Evolutionary conservation across 2,888 invertebrate species (phyloP), one percentile per base, ranked within the genome.

Genomic region (Amblyteles armatorius): DNA sequence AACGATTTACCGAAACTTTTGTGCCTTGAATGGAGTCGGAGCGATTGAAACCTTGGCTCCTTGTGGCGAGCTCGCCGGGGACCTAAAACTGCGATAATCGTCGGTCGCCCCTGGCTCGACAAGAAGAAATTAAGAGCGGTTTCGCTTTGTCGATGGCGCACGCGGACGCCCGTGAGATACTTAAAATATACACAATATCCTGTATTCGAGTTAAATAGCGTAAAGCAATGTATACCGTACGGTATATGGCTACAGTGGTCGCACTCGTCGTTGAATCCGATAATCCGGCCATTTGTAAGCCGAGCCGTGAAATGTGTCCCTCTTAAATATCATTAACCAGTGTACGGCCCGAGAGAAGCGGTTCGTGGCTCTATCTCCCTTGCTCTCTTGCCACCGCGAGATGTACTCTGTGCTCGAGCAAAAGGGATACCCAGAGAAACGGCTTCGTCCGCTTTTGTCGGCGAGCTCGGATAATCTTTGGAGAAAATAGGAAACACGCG

Each of bases 211-310:
- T 84, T 86, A 84, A 86, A 86, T 79, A 79, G 80, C 73, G 63
- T 29, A 63, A 19, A 81, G 73, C 72, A 60, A 69, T 50, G 29
- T 44, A 55, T 83, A 60, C 52, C 71, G 52, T 36, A 68, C 36
- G 44, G 63, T 67, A 63, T 29, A 80, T 40, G 16, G 68, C 52
- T 29, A 48, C 36, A 79, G 73, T 65, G 69, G 74, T 78, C 78
- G 87, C 82, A 87, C 88, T 87, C 86, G 88, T 80, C 69, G 88
- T 87, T 82, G 81, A 82, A 90, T 90, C 89, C 82, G 80, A 86
- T 93, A 92, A 93, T 93, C 92, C 90, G 89, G 88, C 88, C 89
- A 91, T 92, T 92, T 91, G 89, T 91, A 90, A 91, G 89, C 88
- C 90, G 84, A 88, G 86, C 90, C 87, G 88, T 89, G 89, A 91